Evolutionary conservation across 2,113 vertebrate species (phyloP).

Genomic region (Cebidichthys violaceus): DNA sequence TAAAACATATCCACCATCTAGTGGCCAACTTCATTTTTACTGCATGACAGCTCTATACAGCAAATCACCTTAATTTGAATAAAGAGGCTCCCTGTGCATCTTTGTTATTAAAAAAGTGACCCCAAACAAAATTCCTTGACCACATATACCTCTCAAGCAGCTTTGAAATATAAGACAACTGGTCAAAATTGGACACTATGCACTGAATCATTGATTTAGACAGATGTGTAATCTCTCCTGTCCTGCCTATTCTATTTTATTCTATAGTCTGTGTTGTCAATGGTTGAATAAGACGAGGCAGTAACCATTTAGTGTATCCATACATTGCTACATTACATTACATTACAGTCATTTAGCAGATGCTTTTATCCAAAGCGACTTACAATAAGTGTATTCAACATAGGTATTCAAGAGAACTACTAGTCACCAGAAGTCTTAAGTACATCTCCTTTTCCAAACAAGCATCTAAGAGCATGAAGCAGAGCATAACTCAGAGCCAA

Average conservation of each 20-base stretch:
- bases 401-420: no score
- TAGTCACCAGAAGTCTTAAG: no score
- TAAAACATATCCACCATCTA: conserved; percentile 56
- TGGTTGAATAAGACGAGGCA: not conserved
- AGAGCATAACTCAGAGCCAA: no score
- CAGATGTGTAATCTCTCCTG: not conserved
- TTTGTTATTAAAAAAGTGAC: not conserved
- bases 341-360: no score
- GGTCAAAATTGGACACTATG: no score
- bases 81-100: not conserved
- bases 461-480: no score
- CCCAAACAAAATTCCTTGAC: not conserved
- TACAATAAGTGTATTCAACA: no score
- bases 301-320: not conserved
- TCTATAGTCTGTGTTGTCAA: not conserved
- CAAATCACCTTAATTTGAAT: not conserved
- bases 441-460: no score
- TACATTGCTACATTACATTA: no score
- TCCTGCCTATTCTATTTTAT: not conserved
- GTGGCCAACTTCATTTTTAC: conserved; percentile 46
- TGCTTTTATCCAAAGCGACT: no score
- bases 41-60: not conserved
- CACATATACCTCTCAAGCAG: not conserved
- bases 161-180: not conserved
- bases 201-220: not conserved